Evolutionary conservation across 1,140 invertebrate species (phyloP), one percentile per base, ranked within the genome.

Genomic region (Aphelinus atriplicis): DNA sequence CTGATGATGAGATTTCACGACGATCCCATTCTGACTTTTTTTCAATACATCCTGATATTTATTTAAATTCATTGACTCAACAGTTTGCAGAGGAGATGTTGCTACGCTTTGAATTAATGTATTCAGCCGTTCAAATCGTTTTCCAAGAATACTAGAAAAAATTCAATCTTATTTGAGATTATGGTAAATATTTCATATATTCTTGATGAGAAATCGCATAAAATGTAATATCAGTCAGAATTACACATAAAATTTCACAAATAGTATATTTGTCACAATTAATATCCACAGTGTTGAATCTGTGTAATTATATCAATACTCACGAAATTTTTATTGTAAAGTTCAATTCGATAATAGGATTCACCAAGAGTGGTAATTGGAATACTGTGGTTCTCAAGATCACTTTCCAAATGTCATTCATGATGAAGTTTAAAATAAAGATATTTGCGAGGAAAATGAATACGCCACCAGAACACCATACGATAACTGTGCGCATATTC

Each of bases 61-160:
- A 43, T 53, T 60, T 4, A 26, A 46, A 60, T 71, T 51, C 26
- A 9, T 53, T 1, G 53, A 63, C 45, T 63, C 60, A 3, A 43
- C 7, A 1, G 62, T 7, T 47, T 48, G 46, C 10, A 64, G 7
- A 43, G 62, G 48, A 2, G 45, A 26, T 4, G n/a, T 48, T 26
- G 57, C 56, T 7, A 60, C 6, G 9, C 43, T 75, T 26, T 76
- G 47, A 9, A 76, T 61, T 1, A 76, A 5, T 3, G 50, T 43
- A 56, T 76, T 76, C 10, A 76, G 57, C 50, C 64, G 60, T 55
- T 76, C 64, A 45, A 76, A 76, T 68, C 69, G 64, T 48, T 61
- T 71, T 6, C 75, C 75, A 5, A 76, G 45, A 5, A n/a, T 67
- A 9, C 75, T 76, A 10, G 1, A 70, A 74, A 63, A 69, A 42